phyloP scores from a whole-genome alignment of 2,797 vertebrate genomes.

The Epinephelus coioides region DNA sequence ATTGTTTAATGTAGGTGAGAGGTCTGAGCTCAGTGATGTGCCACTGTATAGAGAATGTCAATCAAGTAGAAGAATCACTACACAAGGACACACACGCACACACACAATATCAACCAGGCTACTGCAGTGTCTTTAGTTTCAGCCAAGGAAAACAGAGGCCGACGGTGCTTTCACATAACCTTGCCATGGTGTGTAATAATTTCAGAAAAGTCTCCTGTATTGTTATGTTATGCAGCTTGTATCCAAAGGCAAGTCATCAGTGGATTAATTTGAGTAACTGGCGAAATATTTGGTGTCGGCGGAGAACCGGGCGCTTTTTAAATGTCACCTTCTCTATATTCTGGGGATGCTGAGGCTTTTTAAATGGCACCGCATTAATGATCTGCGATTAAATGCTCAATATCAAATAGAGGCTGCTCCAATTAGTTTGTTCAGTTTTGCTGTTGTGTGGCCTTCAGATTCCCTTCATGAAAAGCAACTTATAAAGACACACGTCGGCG shows the following conservation, averaged over 20 bases:
- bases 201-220: conserved; percentile 41
- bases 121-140: conserved; percentile 43
- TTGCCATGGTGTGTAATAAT: conserved; percentile 59
- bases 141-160: conserved; percentile 41
- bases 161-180: conserved; percentile 58
- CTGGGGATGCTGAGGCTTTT: conserved; percentile 73
- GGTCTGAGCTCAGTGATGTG: conserved; percentile 45
- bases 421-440: conserved; percentile 74
- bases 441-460: conserved; percentile 66
- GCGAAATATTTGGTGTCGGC: conserved; percentile 75
- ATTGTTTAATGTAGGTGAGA: conserved; percentile 53
- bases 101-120: conserved; percentile 5
- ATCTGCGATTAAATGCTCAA: conserved; percentile 79
- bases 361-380: conserved; percentile 85
- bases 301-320: conserved; percentile 75
- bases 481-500: conserved; percentile 30
- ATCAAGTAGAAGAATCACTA: conserved; percentile 30
- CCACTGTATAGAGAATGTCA: conserved; percentile 28
- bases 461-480: conserved; percentile 59
- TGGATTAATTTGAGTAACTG: conserved; percentile 81
- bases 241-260: conserved; percentile 79
- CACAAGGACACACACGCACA: conserved; percentile 20
- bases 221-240: conserved; percentile 64
- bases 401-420: conserved; percentile 75
- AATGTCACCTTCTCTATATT: conserved; percentile 87